phyloP scores from a whole-genome alignment of 1,140 invertebrate genomes.

The Trichonephila inaurata region DNA sequence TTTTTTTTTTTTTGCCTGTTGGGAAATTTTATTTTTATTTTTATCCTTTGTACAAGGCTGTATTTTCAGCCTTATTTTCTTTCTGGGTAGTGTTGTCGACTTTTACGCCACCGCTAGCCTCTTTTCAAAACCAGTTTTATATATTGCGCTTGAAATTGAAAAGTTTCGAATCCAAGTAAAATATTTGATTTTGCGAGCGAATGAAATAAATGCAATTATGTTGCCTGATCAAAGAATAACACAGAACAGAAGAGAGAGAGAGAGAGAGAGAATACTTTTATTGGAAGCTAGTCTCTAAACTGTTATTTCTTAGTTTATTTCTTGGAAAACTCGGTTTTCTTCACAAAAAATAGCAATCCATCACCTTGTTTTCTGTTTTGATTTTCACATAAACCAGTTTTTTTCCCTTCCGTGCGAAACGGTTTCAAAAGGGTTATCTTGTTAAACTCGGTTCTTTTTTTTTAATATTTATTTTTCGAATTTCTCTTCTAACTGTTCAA shows the following conservation, averaged over 20 bases:
- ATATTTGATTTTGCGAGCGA: slow-evolving; percentile 62
- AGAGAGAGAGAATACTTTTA: slow-evolving; percentile 31
- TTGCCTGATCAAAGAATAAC: slow-evolving; percentile 71
- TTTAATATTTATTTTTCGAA: too few species aligned
- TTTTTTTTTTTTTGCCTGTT: slow-evolving; percentile 49
- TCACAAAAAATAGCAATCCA: slow-evolving; percentile 22
- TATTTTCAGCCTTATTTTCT: slow-evolving; percentile 39
- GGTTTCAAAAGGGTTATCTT: background rate
- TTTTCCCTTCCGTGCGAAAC: background rate
- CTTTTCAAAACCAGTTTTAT: slow-evolving; percentile 43
- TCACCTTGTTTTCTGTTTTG: slow-evolving; percentile 48
- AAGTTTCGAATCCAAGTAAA: slow-evolving; percentile 68
- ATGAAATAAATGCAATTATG: slow-evolving; percentile 72
- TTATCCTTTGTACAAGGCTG: slow-evolving; percentile 28
- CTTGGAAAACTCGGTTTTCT: background rate
- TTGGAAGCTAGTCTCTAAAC: slow-evolving; percentile 45
- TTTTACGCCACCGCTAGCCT: background rate
- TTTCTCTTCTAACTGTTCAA: too few species aligned
- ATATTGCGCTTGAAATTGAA: slow-evolving; percentile 60
- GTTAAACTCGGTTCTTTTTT: too few species aligned
- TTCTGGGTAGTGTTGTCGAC: background rate
- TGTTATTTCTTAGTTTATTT: slow-evolving; percentile 57
- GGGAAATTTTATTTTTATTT: slow-evolving; percentile 31
- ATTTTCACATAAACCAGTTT: slow-evolving; percentile 29
- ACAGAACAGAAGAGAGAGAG: background rate